These are phyloP conservation scores for Tinea semifulvella DNA, from an alignment of 2,888 invertebrate genomes.

Conservation along the genomic window DNA sequence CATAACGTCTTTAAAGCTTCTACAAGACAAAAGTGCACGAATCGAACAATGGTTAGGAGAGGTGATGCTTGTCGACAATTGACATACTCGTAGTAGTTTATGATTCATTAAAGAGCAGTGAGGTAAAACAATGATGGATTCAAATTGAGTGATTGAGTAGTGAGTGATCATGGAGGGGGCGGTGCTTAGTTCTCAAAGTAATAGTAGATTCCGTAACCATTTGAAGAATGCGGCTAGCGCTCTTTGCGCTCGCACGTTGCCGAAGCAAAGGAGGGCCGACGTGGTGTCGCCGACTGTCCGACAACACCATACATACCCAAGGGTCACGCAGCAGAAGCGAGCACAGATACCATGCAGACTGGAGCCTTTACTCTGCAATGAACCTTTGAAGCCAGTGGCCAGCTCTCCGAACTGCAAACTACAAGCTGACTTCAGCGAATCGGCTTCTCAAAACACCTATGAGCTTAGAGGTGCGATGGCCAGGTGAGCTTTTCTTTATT, in stretches of 20 bases:
- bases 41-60: background rate
- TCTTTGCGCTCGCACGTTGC: conserved; percentile 52
- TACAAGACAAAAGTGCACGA: background rate
- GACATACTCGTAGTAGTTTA: background rate
- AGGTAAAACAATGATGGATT: conserved; percentile 35
- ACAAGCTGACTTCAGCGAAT: background rate
- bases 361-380: conserved; percentile 39
- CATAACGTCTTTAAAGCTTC: background rate
- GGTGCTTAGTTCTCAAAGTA: conserved; percentile 56
- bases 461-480: conserved; percentile 46
- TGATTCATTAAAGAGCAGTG: background rate
- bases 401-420: background rate
- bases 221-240: conserved; percentile 59
- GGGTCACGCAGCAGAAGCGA: conserved; percentile 45
- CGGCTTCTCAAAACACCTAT: conserved; percentile 22
- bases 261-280: conserved; percentile 49
- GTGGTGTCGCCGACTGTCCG: conserved; percentile 37
- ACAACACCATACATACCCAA: conserved; percentile 54
- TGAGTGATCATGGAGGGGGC: conserved; percentile 57
- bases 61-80: too few relatives aligned
- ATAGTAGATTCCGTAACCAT: conserved; percentile 52
- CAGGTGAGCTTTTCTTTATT: too few relatives aligned
- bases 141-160: conserved; percentile 23
- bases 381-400: conserved; percentile 16
- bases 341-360: conserved; percentile 44